phyloP scores from a whole-genome alignment of 92 coral and sea anemone genomes.

The Virgularia gustaviana region DNA sequence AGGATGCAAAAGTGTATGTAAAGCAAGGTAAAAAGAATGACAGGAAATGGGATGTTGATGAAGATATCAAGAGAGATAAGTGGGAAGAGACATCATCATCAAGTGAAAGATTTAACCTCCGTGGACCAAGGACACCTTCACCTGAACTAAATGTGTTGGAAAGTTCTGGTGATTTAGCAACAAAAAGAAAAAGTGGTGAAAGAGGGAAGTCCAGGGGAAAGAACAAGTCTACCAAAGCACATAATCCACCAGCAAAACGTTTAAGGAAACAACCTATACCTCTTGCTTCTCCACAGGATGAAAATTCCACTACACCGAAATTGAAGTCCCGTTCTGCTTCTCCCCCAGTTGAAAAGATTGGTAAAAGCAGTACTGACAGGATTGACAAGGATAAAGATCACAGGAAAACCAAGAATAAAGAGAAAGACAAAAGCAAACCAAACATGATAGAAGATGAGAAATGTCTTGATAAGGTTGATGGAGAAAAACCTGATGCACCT shows the following conservation, averaged over 20 bases:
- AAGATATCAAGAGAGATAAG: slow-evolving; percentile 9
- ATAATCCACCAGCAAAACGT: slow-evolving; percentile 32
- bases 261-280: slow-evolving; percentile 19
- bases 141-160: background rate
- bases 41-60: slow-evolving; percentile 3
- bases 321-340: slow-evolving; percentile 13
- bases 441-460: slow-evolving; percentile 55
- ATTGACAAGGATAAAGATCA: slow-evolving; percentile 54
- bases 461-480: slow-evolving; percentile 46
- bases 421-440: slow-evolving; percentile 56
- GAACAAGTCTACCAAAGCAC: slow-evolving; percentile 9
- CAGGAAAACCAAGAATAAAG: slow-evolving; percentile 53
- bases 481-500: slow-evolving; percentile 58
- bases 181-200: slow-evolving; percentile 4
- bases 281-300: slow-evolving; percentile 15
- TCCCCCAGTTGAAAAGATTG: slow-evolving; percentile 6
- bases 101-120: background rate
- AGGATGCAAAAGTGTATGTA: slow-evolving; percentile 3
- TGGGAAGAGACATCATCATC: slow-evolving; percentile 17
- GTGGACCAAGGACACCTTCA: slow-evolving; percentile 24
- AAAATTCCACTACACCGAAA: slow-evolving; percentile 2
- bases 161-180: background rate
- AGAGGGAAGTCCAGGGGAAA: slow-evolving; percentile 18
- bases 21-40: slow-evolving; percentile 2
- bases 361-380: slow-evolving; percentile 16